Percentiles rank a stretch among this genome's conserved stretches.
Conservation (phyloP, 2,113 vertebrate genomes). For the Trachemys scripta region DNA sequence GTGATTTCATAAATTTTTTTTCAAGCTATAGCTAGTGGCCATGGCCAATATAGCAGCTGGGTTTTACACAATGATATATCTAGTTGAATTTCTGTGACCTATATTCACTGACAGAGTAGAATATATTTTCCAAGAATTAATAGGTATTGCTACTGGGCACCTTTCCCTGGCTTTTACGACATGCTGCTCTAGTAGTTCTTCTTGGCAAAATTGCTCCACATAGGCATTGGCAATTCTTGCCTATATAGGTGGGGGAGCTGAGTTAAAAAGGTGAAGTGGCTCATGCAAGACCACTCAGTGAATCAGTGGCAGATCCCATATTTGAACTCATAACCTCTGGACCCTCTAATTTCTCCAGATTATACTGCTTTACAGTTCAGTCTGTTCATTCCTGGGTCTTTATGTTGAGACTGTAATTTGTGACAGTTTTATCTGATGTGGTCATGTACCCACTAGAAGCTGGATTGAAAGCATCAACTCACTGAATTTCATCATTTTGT, state of each 20-base stretch:
- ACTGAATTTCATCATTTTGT: background rate
- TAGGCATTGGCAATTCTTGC: background rate
- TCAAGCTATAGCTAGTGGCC: background rate
- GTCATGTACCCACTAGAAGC: background rate
- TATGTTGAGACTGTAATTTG: background rate
- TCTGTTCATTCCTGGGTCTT: background rate
- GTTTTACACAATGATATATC: background rate
- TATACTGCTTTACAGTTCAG: background rate
- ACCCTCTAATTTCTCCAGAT: background rate
- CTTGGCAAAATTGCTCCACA: background rate
- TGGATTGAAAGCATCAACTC: background rate
- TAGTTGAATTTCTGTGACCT: background rate
- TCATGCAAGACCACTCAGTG: background rate
- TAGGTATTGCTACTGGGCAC: background rate
- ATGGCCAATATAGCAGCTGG: background rate
- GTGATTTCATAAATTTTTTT: background rate
- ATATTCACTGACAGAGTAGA: background rate
- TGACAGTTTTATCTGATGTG: background rate
- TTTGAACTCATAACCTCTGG: background rate
- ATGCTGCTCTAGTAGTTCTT: background rate
- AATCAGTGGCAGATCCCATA: background rate
- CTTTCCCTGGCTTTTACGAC: background rate
- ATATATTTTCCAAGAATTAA: background rate
- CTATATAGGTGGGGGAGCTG: background rate
- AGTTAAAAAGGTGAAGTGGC: background rate